Evolutionary conservation across 35 echinoderm and acorn worm genomes (phyloP).

Genomic region (Holothuria glaberrima): DNA sequence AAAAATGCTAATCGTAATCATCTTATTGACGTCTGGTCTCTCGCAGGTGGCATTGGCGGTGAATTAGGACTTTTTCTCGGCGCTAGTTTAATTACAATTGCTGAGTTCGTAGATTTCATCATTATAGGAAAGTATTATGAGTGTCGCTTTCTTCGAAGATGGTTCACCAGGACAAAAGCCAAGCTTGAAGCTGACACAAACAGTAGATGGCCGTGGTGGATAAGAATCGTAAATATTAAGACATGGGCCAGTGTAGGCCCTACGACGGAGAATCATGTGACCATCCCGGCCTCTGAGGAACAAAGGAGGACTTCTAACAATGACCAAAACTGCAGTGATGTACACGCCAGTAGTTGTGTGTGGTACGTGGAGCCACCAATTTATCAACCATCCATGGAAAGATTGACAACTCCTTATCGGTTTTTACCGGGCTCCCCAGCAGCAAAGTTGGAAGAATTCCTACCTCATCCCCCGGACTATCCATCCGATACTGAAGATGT

Average conservation of each 20-base stretch:
- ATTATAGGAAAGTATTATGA: neutral
- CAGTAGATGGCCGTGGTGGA: conserved; percentile 3
- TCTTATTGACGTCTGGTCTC: too few species aligned
- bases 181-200: neutral
- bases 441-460: too few species aligned
- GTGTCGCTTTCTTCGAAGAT: neutral
- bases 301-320: neutral
- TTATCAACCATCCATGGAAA: neutral
- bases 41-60: conserved; percentile 19
- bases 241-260: neutral
- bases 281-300: neutral
- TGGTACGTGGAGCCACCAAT: neutral
- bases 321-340: too few species aligned
- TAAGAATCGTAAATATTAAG: neutral
- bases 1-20: too few species aligned
- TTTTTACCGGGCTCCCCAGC: too few species aligned
- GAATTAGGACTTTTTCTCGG: conserved; percentile 23
- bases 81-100: conserved; percentile 27
- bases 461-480: too few species aligned
- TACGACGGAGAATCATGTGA: too few species aligned
- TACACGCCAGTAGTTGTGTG: neutral
- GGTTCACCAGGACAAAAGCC: conserved; percentile 9
- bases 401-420: too few species aligned
- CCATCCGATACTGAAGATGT: too few species aligned
- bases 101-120: conserved; percentile 19